These are phyloP conservation scores for Trichogramma evanescens DNA, from an alignment of 2,888 invertebrate genomes.

Conservation along the genomic window DNA sequence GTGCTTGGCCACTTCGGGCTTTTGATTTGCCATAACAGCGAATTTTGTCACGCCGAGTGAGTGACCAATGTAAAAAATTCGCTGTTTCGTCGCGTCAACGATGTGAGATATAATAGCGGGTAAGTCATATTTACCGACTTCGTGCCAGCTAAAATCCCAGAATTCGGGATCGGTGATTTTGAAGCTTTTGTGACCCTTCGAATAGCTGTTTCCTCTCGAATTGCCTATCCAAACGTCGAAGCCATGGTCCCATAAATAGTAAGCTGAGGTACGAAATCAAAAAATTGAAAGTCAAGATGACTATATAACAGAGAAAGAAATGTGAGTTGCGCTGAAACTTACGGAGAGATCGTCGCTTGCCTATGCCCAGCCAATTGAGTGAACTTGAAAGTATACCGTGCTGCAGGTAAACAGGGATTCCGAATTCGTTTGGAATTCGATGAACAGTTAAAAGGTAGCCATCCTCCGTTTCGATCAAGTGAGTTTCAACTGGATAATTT, in stretches of 20 bases:
- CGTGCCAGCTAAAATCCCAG: conserved; percentile 35
- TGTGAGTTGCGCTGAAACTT: conserved; percentile 4
- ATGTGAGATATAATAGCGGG: conserved; percentile 31
- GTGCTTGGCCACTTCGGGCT: conserved; percentile 60
- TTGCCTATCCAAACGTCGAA: conserved; percentile 81
- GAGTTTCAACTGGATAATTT: conserved; percentile 51
- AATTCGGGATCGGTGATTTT: conserved; percentile 23
- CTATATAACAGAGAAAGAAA: neutral
- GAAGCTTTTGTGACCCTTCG: conserved; percentile 27
- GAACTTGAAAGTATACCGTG: conserved; percentile 76
- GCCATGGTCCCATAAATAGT: conserved; percentile 60
- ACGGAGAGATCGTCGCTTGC: conserved; percentile 59
- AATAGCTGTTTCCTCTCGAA: conserved; percentile 62
- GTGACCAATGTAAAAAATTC: conserved; percentile 32
- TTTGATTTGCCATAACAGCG: conserved; percentile 62
- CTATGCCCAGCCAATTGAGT: conserved; percentile 68
- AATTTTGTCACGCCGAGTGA: conserved; percentile 49
- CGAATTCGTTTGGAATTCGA: conserved; percentile 59
- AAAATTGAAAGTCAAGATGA: neutral
- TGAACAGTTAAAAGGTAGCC: conserved; percentile 78
- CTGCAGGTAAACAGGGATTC: conserved; percentile 62
- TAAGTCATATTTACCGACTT: conserved; percentile 31
- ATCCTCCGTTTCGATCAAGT: conserved; percentile 67
- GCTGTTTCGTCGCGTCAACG: conserved; percentile 25
- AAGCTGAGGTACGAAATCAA: conserved; percentile 46